Percentiles rank a stretch among this genome's conserved stretches.
Evolutionary conservation across 2,797 vertebrate genomes (phyloP).

Genomic region (Babyrousa celebensis): DNA sequence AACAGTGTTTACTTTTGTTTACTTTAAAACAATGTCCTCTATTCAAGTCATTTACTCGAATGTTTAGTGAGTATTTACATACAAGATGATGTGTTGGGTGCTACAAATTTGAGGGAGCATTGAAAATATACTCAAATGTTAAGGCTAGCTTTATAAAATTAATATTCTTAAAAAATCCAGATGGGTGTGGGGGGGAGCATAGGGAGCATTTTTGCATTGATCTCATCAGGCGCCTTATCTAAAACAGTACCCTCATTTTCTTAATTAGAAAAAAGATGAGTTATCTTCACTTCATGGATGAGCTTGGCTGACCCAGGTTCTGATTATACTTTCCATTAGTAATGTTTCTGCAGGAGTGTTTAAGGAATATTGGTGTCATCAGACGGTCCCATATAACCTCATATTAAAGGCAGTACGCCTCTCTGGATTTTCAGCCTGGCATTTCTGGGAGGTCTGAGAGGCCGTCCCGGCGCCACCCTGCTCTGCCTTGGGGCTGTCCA

Average conservation of each 20-base stretch:
- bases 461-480: not conserved
- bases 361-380: not conserved
- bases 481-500: not conserved
- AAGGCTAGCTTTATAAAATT: not conserved
- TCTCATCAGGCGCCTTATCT: not conserved
- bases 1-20: not conserved
- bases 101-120: not conserved
- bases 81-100: not conserved
- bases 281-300: not conserved
- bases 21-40: not conserved
- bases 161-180: not conserved
- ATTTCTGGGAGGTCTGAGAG: not conserved
- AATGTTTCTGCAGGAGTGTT: not conserved
- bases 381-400: not conserved
- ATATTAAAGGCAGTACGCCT: not conserved
- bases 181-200: too few species aligned
- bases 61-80: conserved; percentile 4
- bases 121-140: conserved; percentile 8
- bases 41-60: conserved; percentile 23
- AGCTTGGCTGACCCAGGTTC: not conserved
- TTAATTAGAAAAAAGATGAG: not conserved
- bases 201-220: not conserved
- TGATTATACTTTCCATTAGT: not conserved
- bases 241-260: not conserved
- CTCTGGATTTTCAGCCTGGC: not conserved